Base-by-base conservation (phyloP, 2,113 vertebrate genomes). In the Forbesichthys agassizii region DNA sequence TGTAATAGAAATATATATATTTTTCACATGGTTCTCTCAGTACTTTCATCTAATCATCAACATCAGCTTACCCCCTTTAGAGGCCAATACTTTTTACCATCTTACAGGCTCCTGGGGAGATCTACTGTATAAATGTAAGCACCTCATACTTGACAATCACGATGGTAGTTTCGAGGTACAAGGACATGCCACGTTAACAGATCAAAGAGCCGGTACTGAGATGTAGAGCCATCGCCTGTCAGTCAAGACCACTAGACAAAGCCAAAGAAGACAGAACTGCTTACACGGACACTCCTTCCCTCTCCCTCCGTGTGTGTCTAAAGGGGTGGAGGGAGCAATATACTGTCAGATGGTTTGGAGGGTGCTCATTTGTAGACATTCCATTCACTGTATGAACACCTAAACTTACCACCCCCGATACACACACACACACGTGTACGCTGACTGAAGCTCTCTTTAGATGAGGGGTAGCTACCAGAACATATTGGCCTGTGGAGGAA, bases 211-310 rank as follows among this genome's bases (percentile, higher is more conserved):
- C 79, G 36, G 80, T 66, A 64, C 64, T 66, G 78, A 85, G 81
- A 85, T 83, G 84, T 81, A 81, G 73, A 88, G 78, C 78, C 62
- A 0, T 42, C 27, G 74, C 73, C 80, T 74, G 86, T 87, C 86
- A 87, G 77, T 89, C 79, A 86, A 84, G 80, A 83, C 75, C 84
- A 77, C 63, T 79, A 89, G 86, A 85, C 87, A 86, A 83, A 85
- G 80, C 86, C 76, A 60, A 42, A 61, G 78, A 74, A 86, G 86
- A 83, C 84, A 88, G 86, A 88, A 89, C 60, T 88, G 88, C 89
- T 88, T 86, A 88, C 89, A 78, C 74, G 75, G 65, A 87, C 74
- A 77, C 84, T 64, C 69, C 64, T 48, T 69, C 75, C 71, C 71
- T 42, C 53, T 68, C 67, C 67, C 78, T 10, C 66, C 47, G 68